Evolutionary conservation across 64 coral and sea anemone species (phyloP).

Genomic region (Platygyra sinensis): DNA sequence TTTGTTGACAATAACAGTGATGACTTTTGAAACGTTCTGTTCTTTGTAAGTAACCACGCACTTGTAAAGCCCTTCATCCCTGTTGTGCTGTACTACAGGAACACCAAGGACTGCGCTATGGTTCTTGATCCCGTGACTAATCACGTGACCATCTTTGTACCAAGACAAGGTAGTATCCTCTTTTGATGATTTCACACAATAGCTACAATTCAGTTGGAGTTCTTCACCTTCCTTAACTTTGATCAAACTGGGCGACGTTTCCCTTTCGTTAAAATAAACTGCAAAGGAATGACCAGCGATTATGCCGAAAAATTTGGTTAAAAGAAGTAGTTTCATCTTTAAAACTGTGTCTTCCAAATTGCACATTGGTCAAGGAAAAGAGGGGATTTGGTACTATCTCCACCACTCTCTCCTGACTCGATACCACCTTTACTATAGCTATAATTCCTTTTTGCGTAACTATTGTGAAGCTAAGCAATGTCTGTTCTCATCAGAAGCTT

Average conservation of each 20-base stretch:
- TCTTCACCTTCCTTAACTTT: background rate
- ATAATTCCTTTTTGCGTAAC: no score
- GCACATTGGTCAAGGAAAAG: no score
- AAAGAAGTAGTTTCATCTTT: background rate
- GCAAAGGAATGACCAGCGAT: background rate
- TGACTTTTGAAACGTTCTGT: constrained; percentile 25
- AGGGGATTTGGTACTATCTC: no score
- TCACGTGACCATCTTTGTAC: constrained; percentile 33
- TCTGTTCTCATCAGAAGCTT: no score
- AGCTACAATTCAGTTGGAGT: constrained; percentile 22
- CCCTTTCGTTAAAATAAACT: background rate
- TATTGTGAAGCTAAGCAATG: no score
- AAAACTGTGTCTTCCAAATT: no score
- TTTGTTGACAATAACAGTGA: constrained; percentile 46
- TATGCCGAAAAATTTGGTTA: background rate
- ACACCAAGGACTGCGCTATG: background rate
- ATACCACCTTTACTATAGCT: background rate
- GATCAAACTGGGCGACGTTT: background rate
- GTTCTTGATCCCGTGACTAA: background rate
- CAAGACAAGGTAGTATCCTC: background rate
- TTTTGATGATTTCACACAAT: background rate
- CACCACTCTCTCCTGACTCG: no score
- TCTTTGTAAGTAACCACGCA: constrained; percentile 25
- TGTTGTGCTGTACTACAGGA: background rate
- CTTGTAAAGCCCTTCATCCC: constrained; percentile 49